Conservation (phyloP, 2,797 vertebrate genomes). For the Pagetopsis macropterus region DNA sequence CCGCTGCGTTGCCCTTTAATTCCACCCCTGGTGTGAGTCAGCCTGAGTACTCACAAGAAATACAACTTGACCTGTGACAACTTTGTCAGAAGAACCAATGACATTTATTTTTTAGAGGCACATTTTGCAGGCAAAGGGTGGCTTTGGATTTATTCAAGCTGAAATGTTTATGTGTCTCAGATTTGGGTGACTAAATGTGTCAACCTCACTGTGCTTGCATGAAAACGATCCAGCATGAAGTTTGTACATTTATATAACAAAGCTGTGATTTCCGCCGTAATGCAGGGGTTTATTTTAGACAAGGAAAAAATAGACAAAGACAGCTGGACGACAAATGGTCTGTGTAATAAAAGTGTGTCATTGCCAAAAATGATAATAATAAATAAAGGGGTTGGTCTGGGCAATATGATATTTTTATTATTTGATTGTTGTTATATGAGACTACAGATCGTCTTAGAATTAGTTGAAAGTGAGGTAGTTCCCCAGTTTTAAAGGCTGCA, state of each 20-base stretch:
- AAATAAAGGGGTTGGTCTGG: background rate
- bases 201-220: constrained; percentile 10
- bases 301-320: background rate
- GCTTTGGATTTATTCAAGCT: constrained; percentile 50
- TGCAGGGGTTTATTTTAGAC: background rate
- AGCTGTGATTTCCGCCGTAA: background rate
- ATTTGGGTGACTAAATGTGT: constrained; percentile 9
- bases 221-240: background rate
- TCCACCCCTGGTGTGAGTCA: constrained; percentile 68
- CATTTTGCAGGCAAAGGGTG: constrained; percentile 47
- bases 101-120: constrained; percentile 58
- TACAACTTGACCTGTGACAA: constrained; percentile 73
- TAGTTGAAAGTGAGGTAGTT: no score
- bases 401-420: no score
- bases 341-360: constrained; percentile 16
- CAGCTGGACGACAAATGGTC: background rate
- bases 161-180: constrained; percentile 53
- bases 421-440: no score
- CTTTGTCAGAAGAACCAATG: constrained; percentile 59
- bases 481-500: no score
- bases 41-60: constrained; percentile 70
- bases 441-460: no score
- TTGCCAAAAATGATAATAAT: constrained; percentile 31
- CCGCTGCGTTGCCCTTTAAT: constrained; percentile 75
- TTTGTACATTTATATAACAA: background rate